Conservation (phyloP, 2,888 invertebrate species). For the Sarcophaga carnaria region DNA sequence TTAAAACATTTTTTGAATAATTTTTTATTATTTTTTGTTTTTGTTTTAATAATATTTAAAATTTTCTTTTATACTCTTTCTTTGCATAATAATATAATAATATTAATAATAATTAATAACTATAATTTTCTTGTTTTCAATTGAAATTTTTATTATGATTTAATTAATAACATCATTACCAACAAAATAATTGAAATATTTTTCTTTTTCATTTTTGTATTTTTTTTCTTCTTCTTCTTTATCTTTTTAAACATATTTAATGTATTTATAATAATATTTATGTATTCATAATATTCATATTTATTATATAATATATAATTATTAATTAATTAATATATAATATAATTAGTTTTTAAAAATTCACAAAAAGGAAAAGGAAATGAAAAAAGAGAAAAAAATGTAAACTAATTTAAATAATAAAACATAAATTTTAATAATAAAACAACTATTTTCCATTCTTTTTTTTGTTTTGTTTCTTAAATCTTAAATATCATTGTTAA, state of each 20-base stretch:
- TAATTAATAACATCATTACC: constrained; percentile 80
- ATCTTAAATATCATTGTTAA: constrained; percentile 63
- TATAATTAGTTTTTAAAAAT: constrained; percentile 61
- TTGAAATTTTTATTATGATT: constrained; percentile 73
- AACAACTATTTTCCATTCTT: constrained; percentile 52
- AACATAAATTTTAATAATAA: constrained; percentile 39
- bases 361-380: constrained; percentile 44
- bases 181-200: constrained; percentile 75
- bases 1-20: constrained; percentile 3
- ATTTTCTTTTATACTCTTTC: constrained; percentile 33
- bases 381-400: background rate
- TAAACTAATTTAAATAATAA: constrained; percentile 40
- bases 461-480: constrained; percentile 35
- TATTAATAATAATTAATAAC: constrained; percentile 45
- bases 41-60: constrained; percentile 25
- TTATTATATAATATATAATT: constrained; percentile 18
- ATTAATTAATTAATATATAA: background rate
- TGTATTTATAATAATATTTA: background rate
- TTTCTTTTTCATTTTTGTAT: background rate
- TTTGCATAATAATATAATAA: constrained; percentile 45
- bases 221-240: background rate
- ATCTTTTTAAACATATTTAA: constrained; percentile 41
- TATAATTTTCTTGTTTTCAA: constrained; percentile 47
- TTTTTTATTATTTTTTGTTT: constrained; percentile 3
- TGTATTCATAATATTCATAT: constrained; percentile 22